A percentile compares a stretch with the other conserved stretches of the same genome.
These are phyloP conservation scores for Choristoneura rosaceana DNA, from an alignment of 2,888 invertebrate genomes.

Conservation along the genomic window DNA sequence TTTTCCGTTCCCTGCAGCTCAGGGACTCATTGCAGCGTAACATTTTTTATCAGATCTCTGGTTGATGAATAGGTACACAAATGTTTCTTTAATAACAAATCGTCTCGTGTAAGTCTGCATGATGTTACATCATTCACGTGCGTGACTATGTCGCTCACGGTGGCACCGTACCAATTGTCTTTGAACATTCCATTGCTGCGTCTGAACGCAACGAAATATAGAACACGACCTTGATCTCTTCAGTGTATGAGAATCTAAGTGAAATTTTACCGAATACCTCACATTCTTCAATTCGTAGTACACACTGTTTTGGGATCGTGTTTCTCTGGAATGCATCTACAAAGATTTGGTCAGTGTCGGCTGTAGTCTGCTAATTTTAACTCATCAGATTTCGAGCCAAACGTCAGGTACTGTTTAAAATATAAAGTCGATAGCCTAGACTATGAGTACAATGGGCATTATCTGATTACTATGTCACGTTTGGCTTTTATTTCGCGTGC, in stretches of 20 bases:
- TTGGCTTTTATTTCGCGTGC: constrained; percentile 27
- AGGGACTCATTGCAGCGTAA: constrained; percentile 27
- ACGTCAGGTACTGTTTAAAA: constrained; percentile 7
- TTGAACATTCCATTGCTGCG: constrained; percentile 62
- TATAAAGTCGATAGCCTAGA: constrained; percentile 21
- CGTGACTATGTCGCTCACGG: constrained; percentile 51
- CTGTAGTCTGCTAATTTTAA: constrained; percentile 43
- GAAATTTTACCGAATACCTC: constrained; percentile 46
- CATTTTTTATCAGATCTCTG: constrained; percentile 33
- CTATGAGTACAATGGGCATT: background rate
- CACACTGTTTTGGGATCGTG: constrained; percentile 55
- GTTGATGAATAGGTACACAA: constrained; percentile 36
- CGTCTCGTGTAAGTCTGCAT: constrained; percentile 72
- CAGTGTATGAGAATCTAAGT: constrained; percentile 64
- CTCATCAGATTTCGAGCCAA: constrained; percentile 26
- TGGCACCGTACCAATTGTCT: constrained; percentile 44
- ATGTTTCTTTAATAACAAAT: constrained; percentile 52
- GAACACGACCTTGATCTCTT: constrained; percentile 51
- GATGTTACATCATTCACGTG: constrained; percentile 74
- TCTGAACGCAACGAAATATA: constrained; percentile 46
- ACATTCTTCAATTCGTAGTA: constrained; percentile 48
- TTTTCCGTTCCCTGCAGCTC: constrained; percentile 14
- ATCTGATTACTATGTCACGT: constrained; percentile 21
- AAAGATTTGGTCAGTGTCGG: constrained; percentile 44
- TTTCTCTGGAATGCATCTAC: constrained; percentile 64